These are phyloP conservation scores for Stenotaenia linearis DNA, from an alignment of 2,888 invertebrate species.

Conservation along the genomic window DNA sequence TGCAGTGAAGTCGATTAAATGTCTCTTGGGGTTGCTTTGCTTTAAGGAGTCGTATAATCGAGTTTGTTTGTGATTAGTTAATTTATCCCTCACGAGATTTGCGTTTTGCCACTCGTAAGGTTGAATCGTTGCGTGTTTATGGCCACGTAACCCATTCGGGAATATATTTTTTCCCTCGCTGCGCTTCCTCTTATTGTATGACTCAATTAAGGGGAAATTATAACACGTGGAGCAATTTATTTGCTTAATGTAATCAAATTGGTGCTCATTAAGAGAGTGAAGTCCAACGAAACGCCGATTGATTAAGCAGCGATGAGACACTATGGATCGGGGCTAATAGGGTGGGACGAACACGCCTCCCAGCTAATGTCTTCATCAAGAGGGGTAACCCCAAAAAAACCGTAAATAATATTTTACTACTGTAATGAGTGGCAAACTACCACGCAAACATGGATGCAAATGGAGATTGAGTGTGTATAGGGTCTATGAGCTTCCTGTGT, in stretches of 20 bases:
- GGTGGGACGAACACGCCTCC: not conserved
- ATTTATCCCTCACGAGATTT: not conserved
- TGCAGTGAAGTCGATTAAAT: not conserved
- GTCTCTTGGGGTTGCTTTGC: not conserved
- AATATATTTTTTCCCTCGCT: not conserved
- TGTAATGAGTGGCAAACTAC: constrained; percentile 15
- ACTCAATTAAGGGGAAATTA: constrained; percentile 29
- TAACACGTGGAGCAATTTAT: constrained; percentile 17
- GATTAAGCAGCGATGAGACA: not conserved
- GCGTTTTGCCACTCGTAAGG: not conserved
- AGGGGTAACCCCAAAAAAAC: not conserved
- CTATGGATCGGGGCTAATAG: constrained; percentile 12
- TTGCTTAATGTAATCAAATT: constrained; percentile 31
- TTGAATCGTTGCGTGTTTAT: constrained; percentile 4
- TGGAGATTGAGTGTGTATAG: not conserved
- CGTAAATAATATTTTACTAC: constrained; percentile 12
- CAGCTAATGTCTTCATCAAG: not conserved
- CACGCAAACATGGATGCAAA: constrained; percentile 11
- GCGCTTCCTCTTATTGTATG: constrained; percentile 8
- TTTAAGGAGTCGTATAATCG: not conserved
- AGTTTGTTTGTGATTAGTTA: not conserved
- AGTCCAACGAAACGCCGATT: not conserved
- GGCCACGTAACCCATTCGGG: not conserved
- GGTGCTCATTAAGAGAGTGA: constrained; percentile 27
- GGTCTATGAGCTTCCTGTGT: not conserved